Evolutionary conservation across 2,888 invertebrate genomes (phyloP).

Genomic region (Yponomeuta sedellus): DNA sequence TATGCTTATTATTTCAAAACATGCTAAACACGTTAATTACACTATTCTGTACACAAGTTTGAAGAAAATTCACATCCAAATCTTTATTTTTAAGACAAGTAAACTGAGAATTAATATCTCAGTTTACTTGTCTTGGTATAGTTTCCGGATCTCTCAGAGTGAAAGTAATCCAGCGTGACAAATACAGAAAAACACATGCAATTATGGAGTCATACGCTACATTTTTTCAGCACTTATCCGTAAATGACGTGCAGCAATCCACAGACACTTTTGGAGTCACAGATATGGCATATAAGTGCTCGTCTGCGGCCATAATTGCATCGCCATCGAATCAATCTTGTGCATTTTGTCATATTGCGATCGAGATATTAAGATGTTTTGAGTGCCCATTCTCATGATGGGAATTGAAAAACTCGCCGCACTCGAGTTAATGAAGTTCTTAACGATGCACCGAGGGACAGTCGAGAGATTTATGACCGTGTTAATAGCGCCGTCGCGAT

Average conservation of each 20-base stretch:
- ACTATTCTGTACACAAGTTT: too few relatives aligned
- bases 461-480: slow-evolving; percentile 59
- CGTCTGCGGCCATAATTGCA: slow-evolving; percentile 5
- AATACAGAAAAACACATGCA: background rate
- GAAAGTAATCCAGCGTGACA: too few relatives aligned
- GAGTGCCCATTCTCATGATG: slow-evolving; percentile 46
- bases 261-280: background rate
- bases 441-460: slow-evolving; percentile 51
- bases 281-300: background rate
- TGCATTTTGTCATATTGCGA: slow-evolving; percentile 50
- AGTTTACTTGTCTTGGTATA: too few relatives aligned
- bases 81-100: too few relatives aligned
- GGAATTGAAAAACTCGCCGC: slow-evolving; percentile 52
- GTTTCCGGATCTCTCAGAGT: background rate
- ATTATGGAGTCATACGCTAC: background rate
- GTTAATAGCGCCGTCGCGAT: slow-evolving; percentile 38
- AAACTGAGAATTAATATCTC: background rate
- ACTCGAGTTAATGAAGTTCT: slow-evolving; percentile 64
- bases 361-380: slow-evolving; percentile 47
- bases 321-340: slow-evolving; percentile 40
- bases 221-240: background rate
- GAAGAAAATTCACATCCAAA: too few relatives aligned
- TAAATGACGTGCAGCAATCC: background rate
- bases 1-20: too few relatives aligned
- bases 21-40: too few relatives aligned